Evolutionary conservation across 2,113 vertebrate genomes (phyloP).

Genomic region (Carassius carassius): DNA sequence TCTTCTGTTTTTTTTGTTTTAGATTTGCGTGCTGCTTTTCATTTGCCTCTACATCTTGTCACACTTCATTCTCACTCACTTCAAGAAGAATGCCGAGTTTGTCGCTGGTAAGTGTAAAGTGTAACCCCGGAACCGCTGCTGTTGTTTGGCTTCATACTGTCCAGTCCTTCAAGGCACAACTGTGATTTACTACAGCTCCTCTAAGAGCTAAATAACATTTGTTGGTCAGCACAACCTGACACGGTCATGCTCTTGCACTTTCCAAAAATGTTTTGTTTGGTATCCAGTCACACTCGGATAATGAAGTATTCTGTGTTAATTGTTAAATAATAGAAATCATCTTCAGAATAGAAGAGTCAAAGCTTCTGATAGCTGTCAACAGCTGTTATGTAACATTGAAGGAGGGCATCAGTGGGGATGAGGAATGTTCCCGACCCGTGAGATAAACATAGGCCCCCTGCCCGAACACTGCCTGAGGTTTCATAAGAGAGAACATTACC

Average conservation of each 20-base stretch:
- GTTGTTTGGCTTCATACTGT: neutral
- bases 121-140: neutral
- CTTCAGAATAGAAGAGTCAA: conserved; percentile 12
- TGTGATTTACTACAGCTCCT: neutral
- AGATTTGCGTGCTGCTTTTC: conserved; percentile 94
- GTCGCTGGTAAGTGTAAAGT: conserved; percentile 79
- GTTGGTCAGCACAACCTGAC: conserved; percentile 27
- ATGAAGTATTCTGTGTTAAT: neutral
- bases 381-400: conserved; percentile 52
- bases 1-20: conserved; percentile 30
- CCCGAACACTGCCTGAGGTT: conserved; percentile 28
- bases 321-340: neutral
- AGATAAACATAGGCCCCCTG: conserved; percentile 58
- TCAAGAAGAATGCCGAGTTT: conserved; percentile 92
- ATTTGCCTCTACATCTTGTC: conserved; percentile 90
- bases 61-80: conserved; percentile 89
- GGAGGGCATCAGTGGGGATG: conserved; percentile 30
- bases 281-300: neutral
- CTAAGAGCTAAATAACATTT: neutral
- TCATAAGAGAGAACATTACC: conserved; percentile 17
- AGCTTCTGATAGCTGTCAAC: conserved; percentile 12
- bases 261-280: neutral
- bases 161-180: neutral
- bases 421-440: conserved; percentile 58
- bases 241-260: neutral